phyloP scores from a whole-genome alignment of 2,888 invertebrate genomes.

The Watsonalla cultraria region DNA sequence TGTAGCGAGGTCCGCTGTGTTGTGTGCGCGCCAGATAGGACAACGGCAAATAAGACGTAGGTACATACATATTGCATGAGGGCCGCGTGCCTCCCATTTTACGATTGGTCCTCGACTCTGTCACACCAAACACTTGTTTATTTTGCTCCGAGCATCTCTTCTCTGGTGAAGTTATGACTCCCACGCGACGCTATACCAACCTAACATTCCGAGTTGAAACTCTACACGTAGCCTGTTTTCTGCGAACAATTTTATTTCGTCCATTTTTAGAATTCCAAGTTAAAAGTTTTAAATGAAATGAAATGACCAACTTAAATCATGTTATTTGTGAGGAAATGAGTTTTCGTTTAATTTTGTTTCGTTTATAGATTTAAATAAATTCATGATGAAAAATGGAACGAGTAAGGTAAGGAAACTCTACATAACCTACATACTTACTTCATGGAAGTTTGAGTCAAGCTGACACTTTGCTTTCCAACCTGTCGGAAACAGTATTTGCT shows the following conservation, averaged over 20 bases:
- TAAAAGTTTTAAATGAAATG: too few species aligned
- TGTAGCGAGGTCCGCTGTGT: neutral
- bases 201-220: neutral
- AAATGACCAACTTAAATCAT: too few species aligned
- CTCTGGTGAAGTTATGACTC: slow-evolving; percentile 1
- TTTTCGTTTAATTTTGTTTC: too few species aligned
- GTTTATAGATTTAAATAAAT: too few species aligned
- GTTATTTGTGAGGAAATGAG: too few species aligned
- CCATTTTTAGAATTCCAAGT: neutral
- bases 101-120: neutral
- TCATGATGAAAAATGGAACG: too few species aligned
- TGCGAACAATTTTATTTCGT: neutral
- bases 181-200: neutral
- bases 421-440: too few species aligned
- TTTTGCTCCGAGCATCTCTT: neutral
- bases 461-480: too few species aligned
- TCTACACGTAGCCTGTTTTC: neutral
- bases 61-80: slow-evolving; percentile 15
- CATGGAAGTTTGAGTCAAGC: too few species aligned
- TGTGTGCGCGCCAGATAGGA: neutral
- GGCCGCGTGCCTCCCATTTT: slow-evolving; percentile 1
- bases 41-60: slow-evolving; percentile 1
- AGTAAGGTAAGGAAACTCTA: too few species aligned
- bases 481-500: too few species aligned
- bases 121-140: neutral